These are phyloP conservation scores for Falcaria lacertinaria DNA, from an alignment of 2,888 invertebrate species.

Conservation along the genomic window DNA sequence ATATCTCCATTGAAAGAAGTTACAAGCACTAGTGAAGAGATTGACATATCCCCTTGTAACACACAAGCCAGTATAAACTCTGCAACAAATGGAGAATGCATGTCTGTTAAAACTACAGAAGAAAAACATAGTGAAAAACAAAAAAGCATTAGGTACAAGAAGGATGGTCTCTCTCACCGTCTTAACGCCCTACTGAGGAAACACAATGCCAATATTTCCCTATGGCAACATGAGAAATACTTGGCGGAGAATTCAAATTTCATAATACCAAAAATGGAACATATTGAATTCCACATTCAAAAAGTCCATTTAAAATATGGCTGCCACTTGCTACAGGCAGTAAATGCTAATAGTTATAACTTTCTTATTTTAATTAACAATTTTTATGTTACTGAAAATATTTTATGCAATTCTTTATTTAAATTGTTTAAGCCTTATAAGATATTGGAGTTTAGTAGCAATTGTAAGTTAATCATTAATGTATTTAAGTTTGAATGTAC, in stretches of 20 bases:
- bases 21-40: slow-evolving; percentile 43
- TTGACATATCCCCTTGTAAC: slow-evolving; percentile 43
- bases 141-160: slow-evolving; percentile 62
- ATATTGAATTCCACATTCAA: slow-evolving; percentile 42
- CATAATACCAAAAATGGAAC: slow-evolving; percentile 53
- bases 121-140: slow-evolving; percentile 18
- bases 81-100: too few species aligned
- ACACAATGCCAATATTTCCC: slow-evolving; percentile 59
- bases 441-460: slow-evolving; percentile 28
- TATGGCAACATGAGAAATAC: slow-evolving; percentile 79
- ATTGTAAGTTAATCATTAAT: slow-evolving; percentile 51
- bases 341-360: slow-evolving; percentile 34
- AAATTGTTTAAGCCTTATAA: slow-evolving; percentile 59
- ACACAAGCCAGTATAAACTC: slow-evolving; percentile 25
- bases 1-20: slow-evolving; percentile 41
- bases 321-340: slow-evolving; percentile 42
- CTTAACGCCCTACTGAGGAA: slow-evolving; percentile 63
- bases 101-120: neutral
- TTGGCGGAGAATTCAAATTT: slow-evolving; percentile 65
- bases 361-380: slow-evolving; percentile 52
- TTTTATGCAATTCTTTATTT: slow-evolving; percentile 35
- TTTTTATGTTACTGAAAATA: slow-evolving; percentile 35
- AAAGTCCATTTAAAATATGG: slow-evolving; percentile 51
- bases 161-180: slow-evolving; percentile 65
- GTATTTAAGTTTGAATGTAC: slow-evolving; percentile 63